These are phyloP conservation scores for Luperina nickerlii DNA, from an alignment of 2,888 invertebrate genomes.

Conservation along the genomic window DNA sequence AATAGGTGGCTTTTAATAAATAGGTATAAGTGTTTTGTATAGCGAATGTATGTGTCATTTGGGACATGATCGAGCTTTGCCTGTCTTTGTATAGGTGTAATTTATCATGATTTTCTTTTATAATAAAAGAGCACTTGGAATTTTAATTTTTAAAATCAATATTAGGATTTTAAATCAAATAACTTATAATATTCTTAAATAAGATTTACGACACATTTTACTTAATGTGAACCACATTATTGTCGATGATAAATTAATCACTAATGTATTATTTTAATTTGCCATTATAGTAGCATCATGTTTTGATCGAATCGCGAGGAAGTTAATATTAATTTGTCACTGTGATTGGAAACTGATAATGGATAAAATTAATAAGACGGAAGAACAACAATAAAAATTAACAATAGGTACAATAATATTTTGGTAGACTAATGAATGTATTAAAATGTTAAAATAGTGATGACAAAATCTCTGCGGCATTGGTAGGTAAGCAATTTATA, in stretches of 20 bases:
- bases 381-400: slow-evolving; percentile 46
- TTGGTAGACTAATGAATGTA: neutral
- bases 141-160: neutral
- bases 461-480: slow-evolving; percentile 8
- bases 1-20: neutral
- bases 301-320: slow-evolving; percentile 38
- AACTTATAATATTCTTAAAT: neutral
- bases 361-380: slow-evolving; percentile 44
- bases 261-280: slow-evolving; percentile 43
- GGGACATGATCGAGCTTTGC: neutral
- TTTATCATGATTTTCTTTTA: neutral
- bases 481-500: neutral
- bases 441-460: slow-evolving; percentile 29
- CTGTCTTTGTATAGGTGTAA: slow-evolving; percentile 6
- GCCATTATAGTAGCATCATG: slow-evolving; percentile 10
- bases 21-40: neutral
- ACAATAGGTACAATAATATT: slow-evolving; percentile 27
- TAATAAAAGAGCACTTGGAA: neutral
- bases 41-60: slow-evolving; percentile 6
- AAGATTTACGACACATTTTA: neutral
- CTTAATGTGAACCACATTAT: slow-evolving; percentile 13
- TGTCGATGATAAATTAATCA: slow-evolving; percentile 26
- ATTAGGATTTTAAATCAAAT: neutral
- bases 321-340: slow-evolving; percentile 45
- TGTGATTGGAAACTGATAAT: slow-evolving; percentile 37